These are phyloP conservation scores for Philopotamus ludificatus DNA, from an alignment of 1,140 invertebrate species.

Conservation along the genomic window DNA sequence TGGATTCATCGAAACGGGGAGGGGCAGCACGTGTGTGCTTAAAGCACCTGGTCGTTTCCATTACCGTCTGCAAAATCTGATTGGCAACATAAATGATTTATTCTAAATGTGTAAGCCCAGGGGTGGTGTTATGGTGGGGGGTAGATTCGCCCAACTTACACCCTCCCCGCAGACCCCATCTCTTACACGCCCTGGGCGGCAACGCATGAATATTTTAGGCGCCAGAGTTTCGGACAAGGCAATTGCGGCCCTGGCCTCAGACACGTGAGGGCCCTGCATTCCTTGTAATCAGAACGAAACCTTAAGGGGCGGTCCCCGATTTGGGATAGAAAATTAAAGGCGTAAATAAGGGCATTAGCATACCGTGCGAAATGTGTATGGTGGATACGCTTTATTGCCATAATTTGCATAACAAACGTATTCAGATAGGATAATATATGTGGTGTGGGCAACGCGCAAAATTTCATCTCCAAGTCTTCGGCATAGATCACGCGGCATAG, in stretches of 20 bases:
- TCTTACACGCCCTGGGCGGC: slow-evolving; percentile 13
- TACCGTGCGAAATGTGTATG: background rate
- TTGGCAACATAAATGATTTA: slow-evolving; percentile 9
- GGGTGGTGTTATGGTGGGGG: no score
- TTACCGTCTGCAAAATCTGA: background rate
- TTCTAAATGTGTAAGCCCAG: slow-evolving; percentile 4
- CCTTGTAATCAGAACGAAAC: slow-evolving; percentile 4
- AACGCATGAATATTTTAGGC: slow-evolving; percentile 23
- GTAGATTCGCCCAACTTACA: slow-evolving; percentile 2
- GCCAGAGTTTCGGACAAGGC: slow-evolving; percentile 4
- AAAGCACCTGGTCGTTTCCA: background rate
- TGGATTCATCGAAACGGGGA: background rate
- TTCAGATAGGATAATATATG: no score
- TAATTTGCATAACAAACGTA: no score
- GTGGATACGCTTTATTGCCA: background rate
- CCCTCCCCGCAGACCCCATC: no score
- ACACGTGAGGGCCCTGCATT: slow-evolving; percentile 10
- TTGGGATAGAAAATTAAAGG: slow-evolving; percentile 9
- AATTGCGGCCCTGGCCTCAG: background rate
- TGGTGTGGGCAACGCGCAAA: no score
- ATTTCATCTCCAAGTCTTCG: no score
- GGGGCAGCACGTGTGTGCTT: background rate
- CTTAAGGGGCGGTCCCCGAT: background rate
- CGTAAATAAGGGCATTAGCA: slow-evolving; percentile 17
- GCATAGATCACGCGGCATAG: no score